These are phyloP conservation scores for Enteromius anoplus DNA, from an alignment of 2,797 vertebrate genomes.

Conservation along the genomic window DNA sequence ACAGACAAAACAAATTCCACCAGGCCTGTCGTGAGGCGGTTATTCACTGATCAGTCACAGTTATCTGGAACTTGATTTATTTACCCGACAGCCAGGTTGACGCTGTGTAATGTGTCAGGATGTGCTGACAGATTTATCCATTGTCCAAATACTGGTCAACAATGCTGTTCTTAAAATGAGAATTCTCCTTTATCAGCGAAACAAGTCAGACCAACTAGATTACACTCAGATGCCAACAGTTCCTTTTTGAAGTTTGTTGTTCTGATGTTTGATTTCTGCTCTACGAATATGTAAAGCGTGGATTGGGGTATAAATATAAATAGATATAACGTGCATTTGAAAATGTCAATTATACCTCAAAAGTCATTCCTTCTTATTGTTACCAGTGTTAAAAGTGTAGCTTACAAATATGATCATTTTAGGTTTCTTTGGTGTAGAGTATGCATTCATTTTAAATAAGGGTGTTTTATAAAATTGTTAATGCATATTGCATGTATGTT, in stretches of 20 bases:
- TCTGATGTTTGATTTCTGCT: slow-evolving; percentile 19
- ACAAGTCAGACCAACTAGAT: slow-evolving; percentile 52
- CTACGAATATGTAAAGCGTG: neutral
- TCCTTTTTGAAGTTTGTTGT: slow-evolving; percentile 20
- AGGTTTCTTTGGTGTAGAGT: neutral
- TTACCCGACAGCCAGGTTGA: slow-evolving; percentile 18
- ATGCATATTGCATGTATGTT: neutral
- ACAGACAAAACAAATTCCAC: neutral
- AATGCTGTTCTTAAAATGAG: slow-evolving; percentile 47
- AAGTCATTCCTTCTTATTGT: neutral
- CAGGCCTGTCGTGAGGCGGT: neutral
- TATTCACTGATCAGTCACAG: slow-evolving; percentile 36
- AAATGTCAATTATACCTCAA: too few relatives aligned
- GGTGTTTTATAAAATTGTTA: neutral
- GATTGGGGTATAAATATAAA: neutral
- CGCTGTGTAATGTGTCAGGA: slow-evolving; percentile 46
- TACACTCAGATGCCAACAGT: slow-evolving; percentile 20
- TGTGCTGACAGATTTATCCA: slow-evolving; percentile 44
- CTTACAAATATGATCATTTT: neutral
- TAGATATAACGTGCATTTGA: too few relatives aligned
- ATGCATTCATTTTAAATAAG: neutral
- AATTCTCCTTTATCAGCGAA: slow-evolving; percentile 50
- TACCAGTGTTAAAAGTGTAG: neutral
- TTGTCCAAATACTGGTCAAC: slow-evolving; percentile 50
- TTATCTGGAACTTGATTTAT: slow-evolving; percentile 48